Conservation (phyloP, 2,797 vertebrate species). For the Anisognathus igniventris region DNA sequence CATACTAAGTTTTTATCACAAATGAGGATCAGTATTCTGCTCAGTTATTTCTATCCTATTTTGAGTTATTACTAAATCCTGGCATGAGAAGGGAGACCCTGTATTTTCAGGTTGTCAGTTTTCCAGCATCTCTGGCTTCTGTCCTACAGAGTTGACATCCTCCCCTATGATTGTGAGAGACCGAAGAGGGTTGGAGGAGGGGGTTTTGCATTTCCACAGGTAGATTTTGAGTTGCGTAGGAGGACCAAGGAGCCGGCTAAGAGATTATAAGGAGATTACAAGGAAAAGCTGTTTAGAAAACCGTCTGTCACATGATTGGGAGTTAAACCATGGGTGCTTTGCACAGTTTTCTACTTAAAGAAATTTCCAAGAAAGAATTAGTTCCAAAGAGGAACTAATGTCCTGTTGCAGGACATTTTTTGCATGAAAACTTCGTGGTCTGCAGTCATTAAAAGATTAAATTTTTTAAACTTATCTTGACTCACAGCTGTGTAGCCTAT, state of each 20-base stretch:
- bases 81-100: neutral
- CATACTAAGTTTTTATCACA: neutral
- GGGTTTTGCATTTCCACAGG: neutral
- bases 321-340: neutral
- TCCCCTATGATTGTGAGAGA: neutral
- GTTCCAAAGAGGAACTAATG: neutral
- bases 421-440: neutral
- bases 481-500: neutral
- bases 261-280: neutral
- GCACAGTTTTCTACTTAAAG: neutral
- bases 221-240: neutral
- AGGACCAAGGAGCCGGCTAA: neutral
- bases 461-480: neutral
- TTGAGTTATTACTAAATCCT: neutral
- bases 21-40: neutral
- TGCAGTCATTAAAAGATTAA: neutral
- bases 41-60: neutral
- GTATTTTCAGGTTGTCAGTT: neutral
- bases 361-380: neutral
- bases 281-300: slow-evolving; percentile 35
- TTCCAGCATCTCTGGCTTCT: neutral
- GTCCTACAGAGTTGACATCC: neutral
- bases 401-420: neutral
- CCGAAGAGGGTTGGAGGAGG: neutral
- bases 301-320: neutral